Conservation (phyloP, 2,113 vertebrate genomes). For the Meriones unguiculatus region DNA sequence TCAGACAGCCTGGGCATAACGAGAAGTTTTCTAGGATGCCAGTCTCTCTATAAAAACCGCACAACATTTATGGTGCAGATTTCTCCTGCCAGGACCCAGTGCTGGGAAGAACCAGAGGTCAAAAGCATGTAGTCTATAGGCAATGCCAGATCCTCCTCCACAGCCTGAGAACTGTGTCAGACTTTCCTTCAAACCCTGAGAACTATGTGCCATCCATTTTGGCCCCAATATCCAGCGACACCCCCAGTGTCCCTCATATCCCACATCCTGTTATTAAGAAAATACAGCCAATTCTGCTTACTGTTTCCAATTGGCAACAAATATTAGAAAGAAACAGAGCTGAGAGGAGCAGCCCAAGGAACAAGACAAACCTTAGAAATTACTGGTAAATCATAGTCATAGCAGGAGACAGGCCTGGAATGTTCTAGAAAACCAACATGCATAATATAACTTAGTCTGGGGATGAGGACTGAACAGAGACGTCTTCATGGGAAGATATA, state of each 20-base stretch:
- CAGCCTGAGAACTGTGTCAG: background rate
- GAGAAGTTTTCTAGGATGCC: background rate
- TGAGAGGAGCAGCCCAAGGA: background rate
- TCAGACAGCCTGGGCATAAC: background rate
- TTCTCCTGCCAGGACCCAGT: background rate
- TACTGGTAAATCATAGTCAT: background rate
- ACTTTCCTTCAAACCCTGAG: background rate
- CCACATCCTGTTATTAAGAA: background rate
- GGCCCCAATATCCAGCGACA: background rate
- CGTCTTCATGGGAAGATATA: background rate
- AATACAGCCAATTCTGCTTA: background rate
- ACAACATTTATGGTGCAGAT: background rate
- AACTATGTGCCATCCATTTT: background rate
- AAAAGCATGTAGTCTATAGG: background rate
- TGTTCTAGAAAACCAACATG: background rate
- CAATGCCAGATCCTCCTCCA: background rate
- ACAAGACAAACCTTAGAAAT: background rate
- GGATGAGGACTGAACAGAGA: background rate
- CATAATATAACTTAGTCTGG: background rate
- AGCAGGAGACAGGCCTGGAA: background rate
- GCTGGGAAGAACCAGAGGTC: background rate
- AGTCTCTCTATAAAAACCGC: background rate
- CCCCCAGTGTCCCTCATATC: background rate
- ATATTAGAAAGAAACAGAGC: background rate
- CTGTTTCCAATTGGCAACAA: background rate